Conservation (phyloP, 2,797 vertebrate species). For the Erithacus rubecula region DNA sequence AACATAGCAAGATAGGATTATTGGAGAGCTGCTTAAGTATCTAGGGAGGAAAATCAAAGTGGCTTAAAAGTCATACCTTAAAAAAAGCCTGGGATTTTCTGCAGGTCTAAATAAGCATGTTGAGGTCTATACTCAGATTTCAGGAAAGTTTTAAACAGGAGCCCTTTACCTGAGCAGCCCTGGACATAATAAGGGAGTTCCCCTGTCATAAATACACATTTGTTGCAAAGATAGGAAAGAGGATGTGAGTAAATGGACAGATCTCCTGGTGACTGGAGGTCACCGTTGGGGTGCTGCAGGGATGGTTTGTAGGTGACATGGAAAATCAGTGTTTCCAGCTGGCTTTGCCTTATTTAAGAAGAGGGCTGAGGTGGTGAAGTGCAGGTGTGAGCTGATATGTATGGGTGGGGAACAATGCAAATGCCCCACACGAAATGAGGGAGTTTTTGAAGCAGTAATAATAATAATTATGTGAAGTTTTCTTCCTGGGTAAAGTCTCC, state of each 20-base stretch:
- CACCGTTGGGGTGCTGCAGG: accelerated
- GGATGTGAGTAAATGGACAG: not conserved
- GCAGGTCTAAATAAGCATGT: not conserved
- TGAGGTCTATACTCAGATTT: not conserved
- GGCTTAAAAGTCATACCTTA: not conserved
- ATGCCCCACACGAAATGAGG: not conserved
- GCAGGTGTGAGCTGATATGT: not conserved
- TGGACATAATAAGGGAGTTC: not conserved
- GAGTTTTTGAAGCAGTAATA: not conserved
- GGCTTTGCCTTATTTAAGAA: not conserved
- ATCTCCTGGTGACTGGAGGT: not conserved
- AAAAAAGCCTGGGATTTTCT: not conserved
- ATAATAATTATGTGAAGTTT: not conserved
- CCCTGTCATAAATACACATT: not conserved
- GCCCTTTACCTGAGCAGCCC: not conserved
- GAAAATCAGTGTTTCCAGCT: not conserved
- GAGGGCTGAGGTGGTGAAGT: not conserved
- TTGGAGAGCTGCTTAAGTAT: not conserved
- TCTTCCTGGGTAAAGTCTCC: not conserved
- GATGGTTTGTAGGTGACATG: not conserved
- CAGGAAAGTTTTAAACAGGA: not conserved
- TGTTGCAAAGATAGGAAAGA: not conserved
- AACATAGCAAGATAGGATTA: not conserved
- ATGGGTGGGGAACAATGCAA: not conserved
- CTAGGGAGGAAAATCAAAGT: not conserved